Base-by-base conservation (phyloP, 2,888 invertebrate species). In the Parascotia fuliginaria region DNA sequence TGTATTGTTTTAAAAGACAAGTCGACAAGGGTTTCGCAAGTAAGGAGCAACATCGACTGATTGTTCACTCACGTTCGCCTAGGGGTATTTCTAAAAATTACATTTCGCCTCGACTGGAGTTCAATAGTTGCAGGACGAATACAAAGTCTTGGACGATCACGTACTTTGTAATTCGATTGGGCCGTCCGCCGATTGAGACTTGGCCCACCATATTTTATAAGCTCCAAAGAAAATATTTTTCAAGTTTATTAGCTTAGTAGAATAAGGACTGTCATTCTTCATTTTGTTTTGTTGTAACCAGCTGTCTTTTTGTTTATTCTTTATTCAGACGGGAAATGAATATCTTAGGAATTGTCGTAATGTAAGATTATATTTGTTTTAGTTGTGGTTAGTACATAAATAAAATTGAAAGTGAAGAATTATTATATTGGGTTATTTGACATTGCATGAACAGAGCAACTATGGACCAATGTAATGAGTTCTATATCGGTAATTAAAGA, bases 91-190 rank as follows among this genome's bases (percentile, higher is more conserved):
- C 80, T 79, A 82, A 86, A 85, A 87, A 87, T 87, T 83, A 86
- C 83, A 81, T 83, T 81, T 77, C 70, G 54, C 73, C 64, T 66
- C 56, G 39, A 43, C 55, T 66, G 58, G 66, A 72, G 72, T 67
- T 77, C 73, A 76, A 75, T 77, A 73, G 48, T 64, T 48, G 51
- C 55, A 52, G 49, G 67, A 67, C 70, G 70, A 81, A 74, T 66
- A 81, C 82, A 85, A 85, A 82, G 80, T 79, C 67, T 66, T 70
- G 75, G 76, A 76, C 76, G 79, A 82, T 86, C 89, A 89, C 89
- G 89, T 87, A 82, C 73, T 77, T 77, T 77, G 81, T 91, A 89
- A 91, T 89, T 88, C 84, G 82, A 90, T 91, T 89, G 84, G 62
- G 67, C 75, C 70, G 79, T 74, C 76, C 81, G 81, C 74, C 86